Conservation (phyloP, 2,888 invertebrate species). For the Macrophya annulata region DNA sequence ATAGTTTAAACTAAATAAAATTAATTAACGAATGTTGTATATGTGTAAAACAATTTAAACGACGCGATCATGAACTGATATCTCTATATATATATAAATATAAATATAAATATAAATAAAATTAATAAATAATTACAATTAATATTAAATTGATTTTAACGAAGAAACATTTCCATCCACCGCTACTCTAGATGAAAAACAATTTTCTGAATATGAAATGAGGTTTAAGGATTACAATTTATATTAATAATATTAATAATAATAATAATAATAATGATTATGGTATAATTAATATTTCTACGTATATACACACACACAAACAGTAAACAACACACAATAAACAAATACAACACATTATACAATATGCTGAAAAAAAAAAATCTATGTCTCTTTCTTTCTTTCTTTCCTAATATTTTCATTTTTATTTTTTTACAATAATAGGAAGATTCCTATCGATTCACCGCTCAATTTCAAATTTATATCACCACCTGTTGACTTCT, state of each 20-base stretch:
- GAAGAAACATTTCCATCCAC: conserved; percentile 75
- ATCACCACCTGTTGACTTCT: conserved; percentile 14
- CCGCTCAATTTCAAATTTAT: background rate
- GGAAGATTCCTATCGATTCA: background rate
- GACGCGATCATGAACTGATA: conserved; percentile 20
- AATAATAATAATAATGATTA: conserved; percentile 61
- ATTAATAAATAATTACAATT: conserved; percentile 21
- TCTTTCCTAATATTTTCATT: background rate
- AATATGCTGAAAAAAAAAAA: background rate
- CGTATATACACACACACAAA: conserved; percentile 73
- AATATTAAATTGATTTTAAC: conserved; percentile 57
- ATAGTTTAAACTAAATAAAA: conserved; percentile 40
- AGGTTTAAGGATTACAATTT: conserved; percentile 64
- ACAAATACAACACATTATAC: background rate
- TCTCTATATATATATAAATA: conserved; percentile 27
- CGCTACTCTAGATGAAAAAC: conserved; percentile 67
- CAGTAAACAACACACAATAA: conserved; percentile 49
- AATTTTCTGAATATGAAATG: conserved; percentile 52
- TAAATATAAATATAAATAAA: conserved; percentile 29
- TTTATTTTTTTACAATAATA: background rate
- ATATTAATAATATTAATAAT: conserved; percentile 62
- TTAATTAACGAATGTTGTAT: conserved; percentile 57
- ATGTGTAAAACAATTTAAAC: conserved; percentile 55
- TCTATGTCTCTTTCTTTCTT: background rate
- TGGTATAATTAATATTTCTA: conserved; percentile 78